Evolutionary conservation across 2,888 invertebrate species (phyloP), one percentile per base, ranked within the genome.

Genomic region (Glyphotaelius pellucidus): DNA sequence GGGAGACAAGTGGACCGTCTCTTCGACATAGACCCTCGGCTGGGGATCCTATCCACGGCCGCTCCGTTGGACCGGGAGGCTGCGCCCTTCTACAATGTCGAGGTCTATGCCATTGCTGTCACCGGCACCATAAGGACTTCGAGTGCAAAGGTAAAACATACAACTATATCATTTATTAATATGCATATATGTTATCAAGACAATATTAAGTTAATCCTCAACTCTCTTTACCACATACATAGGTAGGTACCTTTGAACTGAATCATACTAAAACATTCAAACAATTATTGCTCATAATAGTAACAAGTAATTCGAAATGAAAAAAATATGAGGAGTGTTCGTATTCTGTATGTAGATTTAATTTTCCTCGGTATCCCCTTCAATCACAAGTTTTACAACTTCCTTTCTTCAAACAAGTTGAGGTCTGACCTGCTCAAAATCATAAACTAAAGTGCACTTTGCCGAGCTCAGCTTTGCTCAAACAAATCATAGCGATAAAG

Each of bases 11-110:
- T 98, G 94, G 98, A 98, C 96, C 97, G 98, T 94, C 96, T 98
- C 94, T 99, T 99, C 95, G 98, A 98, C 94, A 98, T 99, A 94
- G 99, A 99, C 95, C 97, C 98, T 35, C 98, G 98, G 94, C 96
- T 98, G 94, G 99, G 99, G 87, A 98, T 98, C 94, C 96, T 99
- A 94, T 98, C 98, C 85, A 98, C 98, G 30, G 98, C 98, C 30
- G 97, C 97, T 85, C 97, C 97, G 93, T 96, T 98, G 95, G 98
- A 99, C 95, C 97, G 98, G 91, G 99, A 99, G 95, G 97, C 97
- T 93, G 98, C 98, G 67, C 97, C 98, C 92, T 98, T 97, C 94
- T 99, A 98, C 95, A 97, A 98, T 94, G 97, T 99, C 94, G 98
- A 98, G 95, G 97, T 99, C 92, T 98, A 98, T 95, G 98, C 98